Conservation (phyloP, 2,797 vertebrate genomes). For the Leucoraja ocellata region DNA sequence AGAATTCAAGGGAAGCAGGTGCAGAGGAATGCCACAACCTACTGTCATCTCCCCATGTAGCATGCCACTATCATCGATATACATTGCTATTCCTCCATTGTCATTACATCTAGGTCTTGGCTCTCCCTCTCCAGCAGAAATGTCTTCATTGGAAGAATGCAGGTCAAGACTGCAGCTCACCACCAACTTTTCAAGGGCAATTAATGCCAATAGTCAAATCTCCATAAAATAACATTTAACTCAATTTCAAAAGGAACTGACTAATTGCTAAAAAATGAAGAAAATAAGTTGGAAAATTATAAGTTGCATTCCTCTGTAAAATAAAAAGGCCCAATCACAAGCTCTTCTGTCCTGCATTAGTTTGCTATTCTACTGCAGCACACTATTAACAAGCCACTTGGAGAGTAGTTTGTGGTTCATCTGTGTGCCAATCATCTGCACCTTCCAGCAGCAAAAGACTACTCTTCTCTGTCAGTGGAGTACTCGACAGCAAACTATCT, state of each 20-base stretch:
- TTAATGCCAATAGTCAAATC: neutral
- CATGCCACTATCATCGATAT: no score
- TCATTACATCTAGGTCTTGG: neutral
- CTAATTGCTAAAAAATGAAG: no score
- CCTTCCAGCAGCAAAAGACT: neutral
- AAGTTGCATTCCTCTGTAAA: neutral
- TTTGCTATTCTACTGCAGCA: neutral
- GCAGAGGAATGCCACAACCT: neutral
- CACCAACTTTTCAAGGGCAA: neutral
- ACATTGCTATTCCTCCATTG: neutral
- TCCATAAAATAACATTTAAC: neutral
- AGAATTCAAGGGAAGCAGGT: neutral
- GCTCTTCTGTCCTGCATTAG: neutral
- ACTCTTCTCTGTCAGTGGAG: neutral
- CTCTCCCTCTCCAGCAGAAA: neutral
- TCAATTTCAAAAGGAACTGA: neutral
- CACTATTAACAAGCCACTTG: neutral
- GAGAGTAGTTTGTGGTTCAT: neutral
- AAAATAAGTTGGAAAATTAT: neutral
- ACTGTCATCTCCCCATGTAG: no score
- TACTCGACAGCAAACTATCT: neutral
- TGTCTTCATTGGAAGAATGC: no score
- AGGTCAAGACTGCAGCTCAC: no score
- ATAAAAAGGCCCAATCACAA: no score
- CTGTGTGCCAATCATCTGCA: neutral